Evolutionary conservation across 2,113 vertebrate species (phyloP), one percentile per base, ranked within the genome.

Genomic region (Pterocles orientalis): DNA sequence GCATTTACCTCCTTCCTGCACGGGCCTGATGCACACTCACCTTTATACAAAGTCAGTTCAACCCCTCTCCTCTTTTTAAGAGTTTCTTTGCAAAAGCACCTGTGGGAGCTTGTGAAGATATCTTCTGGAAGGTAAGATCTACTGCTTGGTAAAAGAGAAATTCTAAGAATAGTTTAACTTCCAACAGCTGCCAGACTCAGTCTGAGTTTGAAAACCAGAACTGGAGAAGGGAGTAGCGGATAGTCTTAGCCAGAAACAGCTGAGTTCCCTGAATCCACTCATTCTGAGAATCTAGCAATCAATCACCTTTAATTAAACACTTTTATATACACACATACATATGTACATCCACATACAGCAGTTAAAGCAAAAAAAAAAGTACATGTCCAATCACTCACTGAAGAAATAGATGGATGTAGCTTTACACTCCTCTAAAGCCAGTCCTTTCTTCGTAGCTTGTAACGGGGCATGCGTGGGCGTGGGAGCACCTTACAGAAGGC

Each of bases 231-330:
- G 0, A 18, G 8, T 2, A 20, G 12, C 31, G 26, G 43, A 57
- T 15, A 9, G 15, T 8, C 28, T 25, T 31, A 54, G 26, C 33
- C 60, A 43, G 48, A 31, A 62, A 26, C 12, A 43, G 50, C 25
- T 17, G 11, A 73, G 17, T 56, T 33, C 84, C 51, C 77, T 0
- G 4, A 91, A 51, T 64, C 33, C 85, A 95, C 66, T 5, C 84
- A 7, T 2, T 29, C 17, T 8, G 25, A 91, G 90, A 77, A 93
- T 60, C 91, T 92, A 96, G 91, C 97, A 97, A 96, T 97, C 88
- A 65, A 95, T 97, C 96, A 95, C 93, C 94, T 97, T 97, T 97
- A 96, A 97, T 97, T 94, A 97, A 93, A 81, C 97, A 86, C 92
- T 54, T 82, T 36, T 95, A 95, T 93, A 92, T 87, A 95, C 60